Conservation (phyloP, 2,888 invertebrate genomes). For the Stenoptilia bipunctidactyla region DNA sequence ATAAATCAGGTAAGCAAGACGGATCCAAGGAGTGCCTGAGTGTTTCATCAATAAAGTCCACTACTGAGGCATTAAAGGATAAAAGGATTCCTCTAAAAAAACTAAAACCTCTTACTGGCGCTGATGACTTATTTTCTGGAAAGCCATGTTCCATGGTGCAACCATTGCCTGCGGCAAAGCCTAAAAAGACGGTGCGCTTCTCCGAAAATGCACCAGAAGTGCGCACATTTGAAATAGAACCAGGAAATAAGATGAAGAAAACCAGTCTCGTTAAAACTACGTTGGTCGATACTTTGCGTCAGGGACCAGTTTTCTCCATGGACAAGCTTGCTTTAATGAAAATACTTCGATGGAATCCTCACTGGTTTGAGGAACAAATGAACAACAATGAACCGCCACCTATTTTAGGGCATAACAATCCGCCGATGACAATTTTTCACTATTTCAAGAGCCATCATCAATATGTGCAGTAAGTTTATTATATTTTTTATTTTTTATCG, state of each 20-base stretch:
- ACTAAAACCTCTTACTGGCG: conserved; percentile 32
- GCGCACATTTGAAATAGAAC: conserved; percentile 42
- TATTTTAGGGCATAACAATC: conserved; percentile 54
- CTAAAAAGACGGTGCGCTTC: conserved; percentile 43
- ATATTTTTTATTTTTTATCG: not conserved
- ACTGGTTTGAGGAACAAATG: conserved; percentile 74
- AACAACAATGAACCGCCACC: conserved; percentile 63
- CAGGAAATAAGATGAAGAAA: conserved; percentile 48
- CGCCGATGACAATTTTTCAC: conserved; percentile 64
- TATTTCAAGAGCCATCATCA: conserved; percentile 68
- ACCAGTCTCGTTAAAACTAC: conserved; percentile 38
- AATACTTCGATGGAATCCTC: conserved; percentile 76
- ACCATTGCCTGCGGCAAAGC: conserved; percentile 28
- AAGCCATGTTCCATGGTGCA: conserved; percentile 44
- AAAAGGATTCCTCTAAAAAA: conserved; percentile 32
- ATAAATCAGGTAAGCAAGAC: conserved; percentile 10
- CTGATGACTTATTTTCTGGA: conserved; percentile 26
- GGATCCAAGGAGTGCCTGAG: not conserved
- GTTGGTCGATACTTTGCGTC: conserved; percentile 27
- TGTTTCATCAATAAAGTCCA: not conserved
- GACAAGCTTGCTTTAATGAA: conserved; percentile 63
- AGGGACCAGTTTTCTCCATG: conserved; percentile 38
- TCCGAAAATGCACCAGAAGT: conserved; percentile 32
- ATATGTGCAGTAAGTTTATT: conserved; percentile 66
- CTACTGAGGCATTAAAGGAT: not conserved